Evolutionary conservation across 2,113 vertebrate species (phyloP).

Genomic region (Eira barbara): DNA sequence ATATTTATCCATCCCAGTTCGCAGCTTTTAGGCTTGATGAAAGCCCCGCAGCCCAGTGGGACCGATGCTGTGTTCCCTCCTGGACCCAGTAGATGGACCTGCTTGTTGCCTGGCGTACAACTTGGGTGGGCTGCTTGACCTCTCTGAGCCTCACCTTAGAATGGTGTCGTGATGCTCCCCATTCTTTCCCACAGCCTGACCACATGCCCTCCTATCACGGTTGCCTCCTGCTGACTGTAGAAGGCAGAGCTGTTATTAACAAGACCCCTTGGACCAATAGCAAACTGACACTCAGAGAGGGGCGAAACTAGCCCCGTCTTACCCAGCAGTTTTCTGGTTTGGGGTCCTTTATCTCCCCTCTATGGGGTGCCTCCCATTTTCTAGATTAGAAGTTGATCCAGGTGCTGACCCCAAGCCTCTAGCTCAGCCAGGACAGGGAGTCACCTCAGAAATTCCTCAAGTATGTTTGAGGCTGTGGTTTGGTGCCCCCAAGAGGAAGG

Average conservation of each 20-base stretch:
- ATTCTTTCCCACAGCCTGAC: background rate
- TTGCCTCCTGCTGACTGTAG: background rate
- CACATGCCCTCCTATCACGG: background rate
- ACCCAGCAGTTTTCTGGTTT: background rate
- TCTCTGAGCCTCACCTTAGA: background rate
- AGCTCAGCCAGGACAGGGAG: background rate
- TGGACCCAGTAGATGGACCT: background rate
- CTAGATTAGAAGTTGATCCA: background rate
- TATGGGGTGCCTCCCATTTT: background rate
- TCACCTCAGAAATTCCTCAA: constrained; percentile 35
- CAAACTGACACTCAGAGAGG: background rate
- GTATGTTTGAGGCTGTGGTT: background rate
- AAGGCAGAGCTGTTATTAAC: background rate
- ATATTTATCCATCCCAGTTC: constrained; percentile 66
- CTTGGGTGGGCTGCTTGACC: background rate
- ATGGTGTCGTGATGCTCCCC: fast-evolving
- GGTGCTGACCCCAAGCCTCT: background rate
- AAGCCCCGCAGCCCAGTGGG: background rate
- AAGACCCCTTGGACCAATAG: background rate
- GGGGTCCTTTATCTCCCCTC: background rate
- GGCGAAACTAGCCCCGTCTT: background rate
- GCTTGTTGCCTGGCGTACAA: background rate
- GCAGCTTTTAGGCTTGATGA: constrained; percentile 32
- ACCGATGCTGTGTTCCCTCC: background rate
- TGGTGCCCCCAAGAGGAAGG: background rate